Conservation (phyloP, 1,140 invertebrate species). For the Apis cerana region DNA sequence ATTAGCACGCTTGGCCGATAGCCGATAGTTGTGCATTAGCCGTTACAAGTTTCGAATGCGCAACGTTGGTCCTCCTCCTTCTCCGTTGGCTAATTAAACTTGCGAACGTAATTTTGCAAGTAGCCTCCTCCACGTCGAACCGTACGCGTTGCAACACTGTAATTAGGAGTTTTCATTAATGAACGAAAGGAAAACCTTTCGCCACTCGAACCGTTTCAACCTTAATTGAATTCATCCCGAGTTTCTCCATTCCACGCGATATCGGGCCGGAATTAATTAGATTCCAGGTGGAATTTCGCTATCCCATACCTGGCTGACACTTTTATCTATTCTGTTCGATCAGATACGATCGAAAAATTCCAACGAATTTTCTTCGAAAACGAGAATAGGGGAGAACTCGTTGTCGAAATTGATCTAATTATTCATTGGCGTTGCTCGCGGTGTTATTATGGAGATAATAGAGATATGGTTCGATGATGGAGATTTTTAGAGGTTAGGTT, state of each 20-base stretch:
- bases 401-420: constrained; percentile 10
- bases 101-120: constrained; percentile 7
- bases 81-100: constrained; percentile 8
- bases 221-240: not conserved
- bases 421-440: not conserved
- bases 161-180: constrained; percentile 34
- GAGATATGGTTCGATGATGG: not conserved
- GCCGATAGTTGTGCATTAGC: not conserved
- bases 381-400: no score
- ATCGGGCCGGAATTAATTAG: not conserved
- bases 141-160: not conserved
- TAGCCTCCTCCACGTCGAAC: not conserved
- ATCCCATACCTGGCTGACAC: not conserved
- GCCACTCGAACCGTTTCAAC: not conserved
- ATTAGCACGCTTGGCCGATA: not conserved
- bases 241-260: not conserved
- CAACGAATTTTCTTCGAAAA: no score
- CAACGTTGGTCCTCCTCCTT: no score
- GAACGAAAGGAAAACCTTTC: not conserved
- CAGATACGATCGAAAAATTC: no score
- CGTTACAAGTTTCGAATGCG: not conserved
- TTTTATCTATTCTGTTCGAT: not conserved
- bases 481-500: not conserved
- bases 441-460: not conserved
- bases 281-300: no score